Base-by-base conservation (phyloP, 2,888 invertebrate species). In the Zonitis immaculata region DNA sequence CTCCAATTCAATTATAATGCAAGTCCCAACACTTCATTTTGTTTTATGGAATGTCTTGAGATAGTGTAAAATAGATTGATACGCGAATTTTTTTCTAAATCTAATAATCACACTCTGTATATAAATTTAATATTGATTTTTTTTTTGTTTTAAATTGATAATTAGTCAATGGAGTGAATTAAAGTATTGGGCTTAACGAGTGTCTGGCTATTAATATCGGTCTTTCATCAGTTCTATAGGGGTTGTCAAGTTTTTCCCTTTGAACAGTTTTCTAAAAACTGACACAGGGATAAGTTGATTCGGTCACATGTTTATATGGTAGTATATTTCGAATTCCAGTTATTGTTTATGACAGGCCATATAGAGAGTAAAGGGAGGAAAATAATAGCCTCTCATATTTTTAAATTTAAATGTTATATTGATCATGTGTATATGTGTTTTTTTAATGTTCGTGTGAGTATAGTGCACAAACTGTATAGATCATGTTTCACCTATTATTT, bases 301-400 rank as follows among this genome's bases (percentile, higher is more conserved):
- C 47, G 27, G 45, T 35, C 47, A 54, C 51, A 54, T 48, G 42
- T 46, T 50, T 25, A 53, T 50, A 48, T 49, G 50, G 44, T 27
- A 54, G 48, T 50, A 54, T 51, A 57, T 52, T 57, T 52, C 54
- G 59, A 57, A 62, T 56, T 59, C 54, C 56, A 52, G 62, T 64
- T 61, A 66, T 66, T 66, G 64, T 64, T 63, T 64, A 64, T 63
- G 63, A 66, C 65, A 64, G 63, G 57, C 58, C 49, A 53, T 63
- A n/a, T n/a, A n/a, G n/a, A 59, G 56, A 59, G 57, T 54, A 59
- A 66, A 61, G 64, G 62, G 63, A 60, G 59, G 59, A 59, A 59
- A 63, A 66, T 64, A 66, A 66, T 66, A 61, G 63, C 61, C 62
- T 57, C 58, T 61, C 63, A 64, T 64, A 66, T 66, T 66, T 66